Percentiles rank a stretch among this genome's conserved stretches.
Conservation (phyloP, 2,888 invertebrate species). For the Acleris literana region DNA sequence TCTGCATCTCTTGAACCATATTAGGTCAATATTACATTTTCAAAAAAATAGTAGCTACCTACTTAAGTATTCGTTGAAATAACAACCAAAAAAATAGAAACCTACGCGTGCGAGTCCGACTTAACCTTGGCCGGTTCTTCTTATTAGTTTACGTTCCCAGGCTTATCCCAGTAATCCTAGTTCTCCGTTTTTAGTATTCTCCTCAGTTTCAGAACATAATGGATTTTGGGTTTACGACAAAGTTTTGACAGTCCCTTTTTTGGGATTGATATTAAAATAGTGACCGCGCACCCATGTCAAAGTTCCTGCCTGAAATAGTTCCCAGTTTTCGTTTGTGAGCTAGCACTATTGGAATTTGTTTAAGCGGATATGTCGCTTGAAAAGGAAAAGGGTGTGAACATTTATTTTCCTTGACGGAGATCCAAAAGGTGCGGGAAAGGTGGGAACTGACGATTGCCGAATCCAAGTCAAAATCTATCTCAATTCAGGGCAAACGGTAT, state of each 20-base stretch:
- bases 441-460: conserved; percentile 24
- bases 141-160: conserved; percentile 8
- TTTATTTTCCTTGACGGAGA: conserved; percentile 10
- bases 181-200: conserved; percentile 9
- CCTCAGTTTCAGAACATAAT: not conserved
- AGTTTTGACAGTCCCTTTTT: conserved; percentile 1
- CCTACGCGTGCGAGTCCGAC: too few relatives aligned
- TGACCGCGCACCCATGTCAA: conserved; percentile 23
- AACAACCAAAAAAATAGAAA: too few relatives aligned
- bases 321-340: conserved; percentile 12
- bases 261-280: conserved; percentile 28
- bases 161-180: not conserved
- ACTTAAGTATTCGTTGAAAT: too few relatives aligned
- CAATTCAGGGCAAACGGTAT: conserved; percentile 27
- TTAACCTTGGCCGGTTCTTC: not conserved
- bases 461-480: conserved; percentile 33
- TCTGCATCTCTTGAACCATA: too few relatives aligned
- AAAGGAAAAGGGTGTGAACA: not conserved
- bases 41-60: too few relatives aligned
- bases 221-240: not conserved
- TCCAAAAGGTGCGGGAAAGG: conserved; percentile 16
- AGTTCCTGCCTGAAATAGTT: conserved; percentile 12
- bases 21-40: too few relatives aligned
- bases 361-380: not conserved
- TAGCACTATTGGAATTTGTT: not conserved